phyloP scores from a whole-genome alignment of 2,113 vertebrate species.

The Hemibagrus wyckioides region DNA sequence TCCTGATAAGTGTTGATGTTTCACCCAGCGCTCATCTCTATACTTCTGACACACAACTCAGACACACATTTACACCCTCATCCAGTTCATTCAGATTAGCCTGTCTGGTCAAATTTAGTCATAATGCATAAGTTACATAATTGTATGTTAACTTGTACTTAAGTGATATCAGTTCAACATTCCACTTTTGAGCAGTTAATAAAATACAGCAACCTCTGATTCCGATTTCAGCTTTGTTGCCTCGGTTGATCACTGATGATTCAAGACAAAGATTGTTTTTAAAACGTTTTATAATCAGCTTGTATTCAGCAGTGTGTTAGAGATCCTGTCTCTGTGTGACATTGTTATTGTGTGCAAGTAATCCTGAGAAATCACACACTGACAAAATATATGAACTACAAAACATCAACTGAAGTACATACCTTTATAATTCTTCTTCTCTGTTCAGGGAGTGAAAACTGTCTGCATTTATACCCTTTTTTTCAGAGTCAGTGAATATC shows the following conservation, averaged over 20 bases:
- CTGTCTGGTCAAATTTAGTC: too few relatives aligned
- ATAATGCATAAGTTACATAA: too few relatives aligned
- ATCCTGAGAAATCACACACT: background rate
- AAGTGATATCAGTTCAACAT: too few relatives aligned
- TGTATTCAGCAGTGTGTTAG: background rate
- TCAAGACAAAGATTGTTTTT: background rate
- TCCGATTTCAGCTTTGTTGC: background rate
- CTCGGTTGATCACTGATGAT: background rate
- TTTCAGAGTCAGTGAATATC: background rate
- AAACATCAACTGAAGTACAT: background rate
- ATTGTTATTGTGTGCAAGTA: background rate
- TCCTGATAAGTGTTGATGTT: too few relatives aligned
- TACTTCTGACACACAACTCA: too few relatives aligned
- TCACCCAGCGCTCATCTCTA: too few relatives aligned
- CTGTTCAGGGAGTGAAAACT: background rate
- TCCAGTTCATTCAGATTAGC: too few relatives aligned
- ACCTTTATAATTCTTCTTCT: background rate
- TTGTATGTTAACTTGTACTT: too few relatives aligned
- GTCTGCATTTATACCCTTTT: background rate
- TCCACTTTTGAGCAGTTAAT: background rate
- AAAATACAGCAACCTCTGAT: background rate
- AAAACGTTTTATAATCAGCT: too few relatives aligned
- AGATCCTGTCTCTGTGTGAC: background rate
- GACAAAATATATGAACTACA: background rate
- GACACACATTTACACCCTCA: too few relatives aligned